Evolutionary conservation across 2,888 invertebrate species (phyloP).

Genomic region (Ormia ochracea): DNA sequence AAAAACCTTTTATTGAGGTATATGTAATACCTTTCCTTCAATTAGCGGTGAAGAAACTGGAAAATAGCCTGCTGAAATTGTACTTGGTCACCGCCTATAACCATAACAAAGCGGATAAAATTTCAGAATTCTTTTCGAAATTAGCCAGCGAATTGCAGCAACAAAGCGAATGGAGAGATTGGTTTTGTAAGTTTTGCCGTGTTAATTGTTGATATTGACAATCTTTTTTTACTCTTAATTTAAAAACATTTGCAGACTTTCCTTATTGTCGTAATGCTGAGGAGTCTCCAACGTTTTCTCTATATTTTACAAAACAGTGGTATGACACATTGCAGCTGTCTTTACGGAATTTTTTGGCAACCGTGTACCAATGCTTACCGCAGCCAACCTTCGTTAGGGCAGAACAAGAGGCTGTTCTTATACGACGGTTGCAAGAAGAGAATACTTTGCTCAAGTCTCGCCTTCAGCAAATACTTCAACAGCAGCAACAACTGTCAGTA

Average conservation of each 20-base stretch:
- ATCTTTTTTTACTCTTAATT: neutral
- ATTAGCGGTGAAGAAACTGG: slow-evolving; percentile 87
- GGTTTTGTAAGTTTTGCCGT: slow-evolving; percentile 89
- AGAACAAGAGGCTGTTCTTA: slow-evolving; percentile 89
- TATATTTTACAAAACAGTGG: slow-evolving; percentile 95
- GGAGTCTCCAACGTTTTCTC: slow-evolving; percentile 90
- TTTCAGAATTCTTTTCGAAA: slow-evolving; percentile 92
- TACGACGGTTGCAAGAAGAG: slow-evolving; percentile 90
- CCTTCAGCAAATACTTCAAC: slow-evolving; percentile 69
- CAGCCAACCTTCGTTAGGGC: slow-evolving; percentile 90
- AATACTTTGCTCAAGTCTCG: slow-evolving; percentile 83
- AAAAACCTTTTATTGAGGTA: neutral
- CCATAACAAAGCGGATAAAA: slow-evolving; percentile 89
- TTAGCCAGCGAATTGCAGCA: slow-evolving; percentile 91
- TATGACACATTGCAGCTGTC: slow-evolving; percentile 94
- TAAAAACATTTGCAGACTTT: slow-evolving; percentile 82
- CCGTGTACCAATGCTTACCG: slow-evolving; percentile 91
- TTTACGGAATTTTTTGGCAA: slow-evolving; percentile 93
- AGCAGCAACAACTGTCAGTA: slow-evolving; percentile 67
- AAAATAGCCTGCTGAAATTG: slow-evolving; percentile 90
- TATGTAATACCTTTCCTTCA: slow-evolving; percentile 44
- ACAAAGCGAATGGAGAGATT: slow-evolving; percentile 96
- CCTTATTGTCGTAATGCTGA: slow-evolving; percentile 95
- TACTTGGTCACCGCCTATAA: slow-evolving; percentile 92
- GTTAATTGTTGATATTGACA: neutral